Conservation (phyloP, 2,113 vertebrate genomes). For the Oryzias celebensis region DNA sequence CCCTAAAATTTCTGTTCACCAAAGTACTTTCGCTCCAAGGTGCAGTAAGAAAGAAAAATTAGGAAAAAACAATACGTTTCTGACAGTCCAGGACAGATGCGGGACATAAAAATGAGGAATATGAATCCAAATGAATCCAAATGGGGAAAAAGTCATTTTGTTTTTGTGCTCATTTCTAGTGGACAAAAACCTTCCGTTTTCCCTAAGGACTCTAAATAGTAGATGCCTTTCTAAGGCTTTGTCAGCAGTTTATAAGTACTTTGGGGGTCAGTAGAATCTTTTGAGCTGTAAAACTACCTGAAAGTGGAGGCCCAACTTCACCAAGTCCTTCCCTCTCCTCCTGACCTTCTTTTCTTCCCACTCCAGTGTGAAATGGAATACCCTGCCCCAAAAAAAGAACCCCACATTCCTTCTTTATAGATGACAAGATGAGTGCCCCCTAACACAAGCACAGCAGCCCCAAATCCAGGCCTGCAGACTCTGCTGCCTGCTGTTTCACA, state of each 20-base stretch:
- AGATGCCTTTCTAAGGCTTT: slow-evolving; percentile 2
- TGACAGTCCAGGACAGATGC: no score
- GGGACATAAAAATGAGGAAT: no score
- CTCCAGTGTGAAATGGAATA: slow-evolving; percentile 64
- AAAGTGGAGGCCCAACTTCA: slow-evolving; percentile 43
- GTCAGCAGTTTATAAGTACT: slow-evolving; percentile 17
- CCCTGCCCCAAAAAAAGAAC: slow-evolving; percentile 52
- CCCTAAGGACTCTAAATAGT: no score
- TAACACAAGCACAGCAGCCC: slow-evolving; percentile 7
- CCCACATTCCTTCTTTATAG: slow-evolving; percentile 70
- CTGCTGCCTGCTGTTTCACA: slow-evolving; percentile 54
- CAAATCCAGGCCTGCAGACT: slow-evolving; percentile 12
- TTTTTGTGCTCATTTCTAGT: no score
- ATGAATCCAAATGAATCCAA: no score
- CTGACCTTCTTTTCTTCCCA: slow-evolving; percentile 35
- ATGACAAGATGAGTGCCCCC: slow-evolving; percentile 45
- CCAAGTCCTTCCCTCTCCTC: slow-evolving; percentile 30
- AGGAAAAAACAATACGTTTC: no score
- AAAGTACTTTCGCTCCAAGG: no score
- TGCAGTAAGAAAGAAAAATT: no score
- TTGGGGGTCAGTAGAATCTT: slow-evolving; percentile 48
- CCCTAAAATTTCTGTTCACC: no score
- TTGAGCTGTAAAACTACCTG: slow-evolving; percentile 14
- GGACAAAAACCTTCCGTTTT: no score
- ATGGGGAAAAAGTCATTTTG: no score